phyloP scores from a whole-genome alignment of 2,113 vertebrate species.

The Progne subis region DNA sequence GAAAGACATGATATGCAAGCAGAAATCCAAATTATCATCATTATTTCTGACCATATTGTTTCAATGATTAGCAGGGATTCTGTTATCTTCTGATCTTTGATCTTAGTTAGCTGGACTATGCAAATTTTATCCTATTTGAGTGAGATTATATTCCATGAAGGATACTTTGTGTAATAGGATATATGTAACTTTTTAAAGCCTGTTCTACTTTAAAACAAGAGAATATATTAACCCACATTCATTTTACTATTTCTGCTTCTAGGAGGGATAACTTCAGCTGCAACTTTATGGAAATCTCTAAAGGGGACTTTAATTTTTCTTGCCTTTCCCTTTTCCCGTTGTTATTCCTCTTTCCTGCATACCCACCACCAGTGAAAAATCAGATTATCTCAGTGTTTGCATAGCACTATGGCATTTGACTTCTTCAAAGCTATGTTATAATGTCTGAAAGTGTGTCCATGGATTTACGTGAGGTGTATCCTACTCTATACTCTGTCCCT shows the following conservation, averaged over 20 bases:
- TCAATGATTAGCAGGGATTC: neutral
- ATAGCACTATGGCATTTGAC: neutral
- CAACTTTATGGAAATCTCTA: neutral
- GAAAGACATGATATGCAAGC: neutral
- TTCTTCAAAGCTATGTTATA: neutral
- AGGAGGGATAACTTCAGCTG: neutral
- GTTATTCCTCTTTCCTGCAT: neutral
- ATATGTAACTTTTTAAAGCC: neutral
- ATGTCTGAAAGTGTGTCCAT: neutral
- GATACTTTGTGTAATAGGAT: neutral
- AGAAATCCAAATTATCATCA: neutral
- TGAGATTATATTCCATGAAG: neutral
- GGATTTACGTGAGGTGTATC: neutral
- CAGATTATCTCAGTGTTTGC: neutral
- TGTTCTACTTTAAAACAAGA: neutral
- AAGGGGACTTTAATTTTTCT: neutral
- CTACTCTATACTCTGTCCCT: neutral
- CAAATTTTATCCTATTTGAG: neutral
- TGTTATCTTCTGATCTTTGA: neutral
- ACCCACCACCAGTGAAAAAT: neutral
- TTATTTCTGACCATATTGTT: neutral
- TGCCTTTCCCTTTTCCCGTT: neutral
- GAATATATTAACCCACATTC: neutral
- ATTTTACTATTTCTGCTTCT: neutral
- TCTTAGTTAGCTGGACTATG: neutral